Base-by-base conservation (phyloP, 2,888 invertebrate genomes). In the Drosophila anomelani region DNA sequence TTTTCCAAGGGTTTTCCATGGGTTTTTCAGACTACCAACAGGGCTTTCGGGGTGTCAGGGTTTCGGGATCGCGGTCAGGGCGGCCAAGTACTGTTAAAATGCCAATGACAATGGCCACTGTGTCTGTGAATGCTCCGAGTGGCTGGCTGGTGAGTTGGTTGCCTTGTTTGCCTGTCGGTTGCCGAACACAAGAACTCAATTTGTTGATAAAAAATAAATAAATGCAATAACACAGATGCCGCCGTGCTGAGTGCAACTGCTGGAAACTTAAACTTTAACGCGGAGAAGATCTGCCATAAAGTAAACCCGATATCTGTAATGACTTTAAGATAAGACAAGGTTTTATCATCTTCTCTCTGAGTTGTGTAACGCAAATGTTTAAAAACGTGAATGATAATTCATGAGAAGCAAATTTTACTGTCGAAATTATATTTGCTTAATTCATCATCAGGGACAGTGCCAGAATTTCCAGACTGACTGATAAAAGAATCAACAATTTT, bases 161-260 rank as follows among this genome's bases (percentile, higher is more conserved):
- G 44, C 32, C 44, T 57, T 36, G 41, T 56, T 69, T 68, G 68
- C 56, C 55, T 47, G 69, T 39, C 68, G 47, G 38, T 36, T 56
- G 51, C 63, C 69, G 54, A 78, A 88, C 83, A 88, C 20, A 67
- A 71, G 67, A 88, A 82, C 80, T 82, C 83, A 85, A 83, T 83
- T 83, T 83, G 64, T 70, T 75, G 66, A 85, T 88, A 75, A 76
- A 67, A 34, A 60, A 63, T 59, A 46, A 70, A 77, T 68, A 73
- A 54, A 46, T 34, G 39, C 56, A 23, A 53, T 51, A 44, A 53
- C 15, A 54, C 12, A 39, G 51, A 39, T 8, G 20, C 20, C 4
- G 20, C 20, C 4, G 29, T 32, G 32, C 20, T n/a, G 32, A 41
- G 38, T 43, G 56, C 20, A 26, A 53, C 53, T 47, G 41, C 10